Evolutionary conservation across 2,797 vertebrate genomes (phyloP), one percentile per base, ranked within the genome.

Genomic region (Myotis myotis): DNA sequence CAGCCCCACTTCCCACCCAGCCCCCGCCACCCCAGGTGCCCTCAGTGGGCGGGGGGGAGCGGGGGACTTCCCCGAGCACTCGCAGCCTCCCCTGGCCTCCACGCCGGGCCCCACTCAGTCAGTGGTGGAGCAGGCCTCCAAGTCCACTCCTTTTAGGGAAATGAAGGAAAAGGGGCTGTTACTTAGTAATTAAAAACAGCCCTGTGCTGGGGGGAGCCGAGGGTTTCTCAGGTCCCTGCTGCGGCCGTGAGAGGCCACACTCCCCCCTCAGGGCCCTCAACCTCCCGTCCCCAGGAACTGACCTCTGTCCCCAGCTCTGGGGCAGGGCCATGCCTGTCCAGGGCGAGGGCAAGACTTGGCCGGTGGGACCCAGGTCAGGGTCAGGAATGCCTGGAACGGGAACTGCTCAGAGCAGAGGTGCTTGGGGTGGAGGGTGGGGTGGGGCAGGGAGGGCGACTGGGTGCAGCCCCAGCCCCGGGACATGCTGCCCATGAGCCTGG

Each of bases 101-200:
- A 6, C 0, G 44, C 47, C 36, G 4, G 10, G 53, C 47, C 36
- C 33, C 78, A n/a, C 19, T 80, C 17, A 16, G 72, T n/a, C 36
- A 38, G 30, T 1, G 17, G 28, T 1, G 33, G 28, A 64, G 47
- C 68, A 38, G 25, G 75, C 75, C 60, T 80, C 70, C 80, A 70
- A 91, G 87, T 57, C 62, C 5, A 0, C 44, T 85, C 88, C 93
- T 92, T 96, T 94, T 84, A 92, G 79, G 86, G 94, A 90, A 91
- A 87, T 49, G 55, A 0, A n/a, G 68, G 41, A n/a, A 36, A 23
- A 57, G 30, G 79, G 91, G 38, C 68, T 2, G 36, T 75, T 88
- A 19, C 22, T 51, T 51, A 64, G 92, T 94, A 91, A 96, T 94
- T 92, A 88, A 47, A 96, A 95, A 83, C 93, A 95, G 86, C 38